These are phyloP conservation scores for Palythoa grandiflora DNA, from an alignment of 92 coral and sea anemone genomes.

Conservation along the genomic window DNA sequence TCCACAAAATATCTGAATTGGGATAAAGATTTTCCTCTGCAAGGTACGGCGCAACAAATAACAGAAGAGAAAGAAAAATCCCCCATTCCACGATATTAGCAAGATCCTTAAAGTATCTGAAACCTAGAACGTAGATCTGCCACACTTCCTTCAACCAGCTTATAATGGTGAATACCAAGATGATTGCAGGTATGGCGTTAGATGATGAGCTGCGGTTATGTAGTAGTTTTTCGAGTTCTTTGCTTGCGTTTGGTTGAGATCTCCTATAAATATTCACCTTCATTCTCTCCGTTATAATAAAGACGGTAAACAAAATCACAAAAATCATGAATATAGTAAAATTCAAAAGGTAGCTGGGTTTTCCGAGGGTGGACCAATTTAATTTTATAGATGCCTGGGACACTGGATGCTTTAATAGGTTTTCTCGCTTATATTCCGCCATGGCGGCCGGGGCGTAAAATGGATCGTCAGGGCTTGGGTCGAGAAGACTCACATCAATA, in stretches of 20 bases:
- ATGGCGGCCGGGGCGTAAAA: slow-evolving; percentile 68
- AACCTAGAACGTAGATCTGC: slow-evolving; percentile 64
- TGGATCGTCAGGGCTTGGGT: slow-evolving; percentile 75
- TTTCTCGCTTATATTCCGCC: slow-evolving; percentile 79
- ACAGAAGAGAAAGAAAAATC: slow-evolving; percentile 40
- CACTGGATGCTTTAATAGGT: slow-evolving; percentile 77
- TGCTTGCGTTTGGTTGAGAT: slow-evolving; percentile 51
- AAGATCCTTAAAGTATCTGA: slow-evolving; percentile 67
- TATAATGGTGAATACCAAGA: slow-evolving; percentile 52
- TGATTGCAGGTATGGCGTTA: slow-evolving; percentile 34
- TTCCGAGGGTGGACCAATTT: slow-evolving; percentile 86
- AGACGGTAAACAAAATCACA: slow-evolving; percentile 65
- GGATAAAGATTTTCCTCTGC: slow-evolving; percentile 57
- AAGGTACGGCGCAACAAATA: slow-evolving; percentile 74
- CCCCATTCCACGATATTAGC: slow-evolving; percentile 70
- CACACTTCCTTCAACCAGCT: slow-evolving; percentile 65
- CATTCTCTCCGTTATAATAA: slow-evolving; percentile 71
- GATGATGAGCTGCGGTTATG: slow-evolving; percentile 24
- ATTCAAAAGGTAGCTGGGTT: slow-evolving; percentile 64
- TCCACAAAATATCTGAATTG: slow-evolving; percentile 69
- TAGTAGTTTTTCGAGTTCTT: slow-evolving; percentile 24
- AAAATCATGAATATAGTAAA: slow-evolving; percentile 58
- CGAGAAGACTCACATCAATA: slow-evolving; percentile 54
- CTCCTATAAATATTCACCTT: slow-evolving; percentile 51
- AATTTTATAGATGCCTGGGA: slow-evolving; percentile 72